Evolutionary conservation across 2,113 vertebrate genomes (phyloP).

Genomic region (Noturus placidus): DNA sequence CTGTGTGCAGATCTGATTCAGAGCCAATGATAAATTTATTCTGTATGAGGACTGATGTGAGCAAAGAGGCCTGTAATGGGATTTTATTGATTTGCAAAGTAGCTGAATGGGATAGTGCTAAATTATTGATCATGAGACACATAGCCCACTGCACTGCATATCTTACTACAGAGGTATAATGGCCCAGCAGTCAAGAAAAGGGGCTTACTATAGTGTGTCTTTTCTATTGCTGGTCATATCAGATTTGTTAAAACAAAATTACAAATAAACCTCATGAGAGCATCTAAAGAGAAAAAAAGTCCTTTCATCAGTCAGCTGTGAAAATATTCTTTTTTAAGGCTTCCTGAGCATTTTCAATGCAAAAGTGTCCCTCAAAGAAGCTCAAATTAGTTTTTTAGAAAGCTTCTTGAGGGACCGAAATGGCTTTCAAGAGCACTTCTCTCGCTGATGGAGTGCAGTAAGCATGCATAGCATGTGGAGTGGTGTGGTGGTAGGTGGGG

Average conservation of each 20-base stretch:
- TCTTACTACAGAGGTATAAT: slow-evolving; percentile 18
- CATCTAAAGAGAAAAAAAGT: background rate
- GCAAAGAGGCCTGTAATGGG: slow-evolving; percentile 42
- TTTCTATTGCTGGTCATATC: background rate
- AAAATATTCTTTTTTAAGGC: background rate
- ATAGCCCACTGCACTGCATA: slow-evolving; percentile 5
- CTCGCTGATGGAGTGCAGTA: background rate
- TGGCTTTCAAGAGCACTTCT: slow-evolving; percentile 18
- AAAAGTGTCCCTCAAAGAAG: slow-evolving; percentile 29
- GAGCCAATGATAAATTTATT: slow-evolving; percentile 32
- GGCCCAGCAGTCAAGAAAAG: background rate
- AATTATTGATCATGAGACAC: slow-evolving; percentile 49
- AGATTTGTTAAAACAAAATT: background rate
- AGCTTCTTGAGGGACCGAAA: background rate
- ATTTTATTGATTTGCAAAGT: slow-evolving; percentile 54
- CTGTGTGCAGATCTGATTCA: slow-evolving; percentile 31
- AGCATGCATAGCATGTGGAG: slow-evolving; percentile 13
- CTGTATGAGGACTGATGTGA: slow-evolving; percentile 23
- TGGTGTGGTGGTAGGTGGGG: background rate
- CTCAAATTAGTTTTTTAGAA: background rate
- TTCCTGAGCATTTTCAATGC: background rate
- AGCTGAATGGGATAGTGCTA: slow-evolving; percentile 41
- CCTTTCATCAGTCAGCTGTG: background rate
- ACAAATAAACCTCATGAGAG: background rate
- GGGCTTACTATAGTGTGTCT: background rate